Evolutionary conservation across 2,888 invertebrate species (phyloP), one percentile per base, ranked within the genome.

Genomic region (Drosophila cracens): DNA sequence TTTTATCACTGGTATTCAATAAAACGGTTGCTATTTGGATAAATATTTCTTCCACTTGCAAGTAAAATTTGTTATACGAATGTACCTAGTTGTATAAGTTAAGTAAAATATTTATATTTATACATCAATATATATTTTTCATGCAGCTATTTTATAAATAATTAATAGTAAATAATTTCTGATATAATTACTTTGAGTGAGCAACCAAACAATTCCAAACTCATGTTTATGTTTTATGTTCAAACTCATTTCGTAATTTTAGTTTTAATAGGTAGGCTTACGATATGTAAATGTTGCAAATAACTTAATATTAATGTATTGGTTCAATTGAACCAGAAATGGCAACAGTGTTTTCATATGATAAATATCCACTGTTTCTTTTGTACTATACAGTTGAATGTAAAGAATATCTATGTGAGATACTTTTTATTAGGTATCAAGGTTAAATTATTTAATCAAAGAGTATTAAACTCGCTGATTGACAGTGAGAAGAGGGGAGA

Each of bases 401-500:
- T 27, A 4, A 7, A 18, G 10, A 27, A 38, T n/a, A 7, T 27
- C 16, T 4, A 25, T 16, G 11, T 21, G 31, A 21, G 6, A 31
- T 31, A 21, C 31, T 53, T n/a, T 56, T 29, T 29, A 38, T 29
- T 27, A n/a, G 16, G n/a, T 29, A 21, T 5, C 29, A 29, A 56
- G 56, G 25, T 18, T 48, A 7, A 59, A 34, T 33, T 59, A 48
- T n/a, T 27, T 18, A 4, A 46, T 33, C 21, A 46, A 58, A 64
- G 33, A 53, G 33, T 21, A 38, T 36, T 25, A 16, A 52, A 29
- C 21, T 29, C 6, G 16, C 40, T 34, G 21, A 10, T 33, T 21
- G 29, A 43, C 18, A 33, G 31, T 10, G 31, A 5, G 2, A 3
- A 8, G 25, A 21, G n/a, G 6, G 13, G 16, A 7, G 29, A 33